phyloP scores from a whole-genome alignment of 2,797 vertebrate species.

The Anolis apletophallus region DNA sequence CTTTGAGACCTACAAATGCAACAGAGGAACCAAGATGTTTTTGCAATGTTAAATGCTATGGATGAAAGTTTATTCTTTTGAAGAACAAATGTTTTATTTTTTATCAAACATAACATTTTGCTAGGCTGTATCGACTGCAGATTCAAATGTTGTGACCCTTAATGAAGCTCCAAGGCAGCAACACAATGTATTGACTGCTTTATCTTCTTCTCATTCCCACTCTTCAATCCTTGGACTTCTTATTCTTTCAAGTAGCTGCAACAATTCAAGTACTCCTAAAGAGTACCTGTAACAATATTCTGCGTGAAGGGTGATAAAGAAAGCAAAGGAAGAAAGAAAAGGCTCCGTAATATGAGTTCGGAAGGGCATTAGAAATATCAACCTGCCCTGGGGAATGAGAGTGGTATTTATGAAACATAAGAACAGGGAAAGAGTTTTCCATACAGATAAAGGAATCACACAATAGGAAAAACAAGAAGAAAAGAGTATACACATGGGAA shows the following conservation, averaged over 20 bases:
- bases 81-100: not conserved
- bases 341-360: not conserved
- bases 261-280: slow-evolving; percentile 5
- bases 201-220: not conserved
- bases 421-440: not conserved
- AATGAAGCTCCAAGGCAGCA: not conserved
- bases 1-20: slow-evolving; percentile 1
- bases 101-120: not conserved
- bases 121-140: not conserved
- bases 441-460: not conserved
- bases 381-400: not conserved
- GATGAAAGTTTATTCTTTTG: not conserved
- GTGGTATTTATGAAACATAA: not conserved
- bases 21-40: not conserved
- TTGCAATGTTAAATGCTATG: not conserved
- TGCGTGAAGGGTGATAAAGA: not conserved
- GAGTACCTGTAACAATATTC: not conserved
- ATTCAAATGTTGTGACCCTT: not conserved
- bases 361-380: not conserved
- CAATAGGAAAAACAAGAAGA: too few relatives aligned
- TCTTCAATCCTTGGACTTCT: not conserved
- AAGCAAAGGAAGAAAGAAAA: not conserved
- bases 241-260: not conserved
- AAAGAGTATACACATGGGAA: not conserved
- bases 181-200: not conserved